Conservation (phyloP, 1,140 invertebrate genomes). For the Marisa cornuarietis region DNA sequence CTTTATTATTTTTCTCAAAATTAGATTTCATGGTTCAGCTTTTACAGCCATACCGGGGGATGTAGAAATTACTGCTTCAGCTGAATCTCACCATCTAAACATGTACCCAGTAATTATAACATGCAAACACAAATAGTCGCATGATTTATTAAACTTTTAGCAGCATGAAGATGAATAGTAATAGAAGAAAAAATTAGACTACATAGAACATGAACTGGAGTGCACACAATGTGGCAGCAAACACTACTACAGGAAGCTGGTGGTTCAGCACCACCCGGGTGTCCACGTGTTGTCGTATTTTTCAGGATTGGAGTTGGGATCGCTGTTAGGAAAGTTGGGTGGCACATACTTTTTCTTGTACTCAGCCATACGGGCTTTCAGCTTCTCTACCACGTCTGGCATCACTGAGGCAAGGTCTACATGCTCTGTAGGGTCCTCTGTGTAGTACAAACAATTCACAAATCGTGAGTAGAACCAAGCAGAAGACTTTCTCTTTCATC, state of each 20-base stretch:
- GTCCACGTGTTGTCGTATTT: conserved; percentile 36
- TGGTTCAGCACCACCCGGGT: conserved; percentile 41
- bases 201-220: fast-evolving
- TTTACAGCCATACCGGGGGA: no score
- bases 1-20: no score
- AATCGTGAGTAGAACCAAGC: no score
- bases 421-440: conserved; percentile 40
- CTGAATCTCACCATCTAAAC: no score
- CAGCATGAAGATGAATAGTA: no score
- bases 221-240: neutral
- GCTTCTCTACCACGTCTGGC: conserved; percentile 31
- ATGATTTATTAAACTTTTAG: no score
- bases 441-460: neutral
- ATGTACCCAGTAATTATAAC: no score
- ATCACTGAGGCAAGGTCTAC: conserved; percentile 25
- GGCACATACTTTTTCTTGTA: conserved; percentile 37
- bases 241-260: neutral
- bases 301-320: conserved; percentile 19
- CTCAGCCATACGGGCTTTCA: conserved; percentile 25
- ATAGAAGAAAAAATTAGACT: no score
- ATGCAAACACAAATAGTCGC: no score
- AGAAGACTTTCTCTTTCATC: no score
- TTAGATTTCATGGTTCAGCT: no score
- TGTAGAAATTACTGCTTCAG: no score
- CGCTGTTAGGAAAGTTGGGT: conserved; percentile 27